Conservation (phyloP, 2,888 invertebrate species). For the Melanchra persicariae region DNA sequence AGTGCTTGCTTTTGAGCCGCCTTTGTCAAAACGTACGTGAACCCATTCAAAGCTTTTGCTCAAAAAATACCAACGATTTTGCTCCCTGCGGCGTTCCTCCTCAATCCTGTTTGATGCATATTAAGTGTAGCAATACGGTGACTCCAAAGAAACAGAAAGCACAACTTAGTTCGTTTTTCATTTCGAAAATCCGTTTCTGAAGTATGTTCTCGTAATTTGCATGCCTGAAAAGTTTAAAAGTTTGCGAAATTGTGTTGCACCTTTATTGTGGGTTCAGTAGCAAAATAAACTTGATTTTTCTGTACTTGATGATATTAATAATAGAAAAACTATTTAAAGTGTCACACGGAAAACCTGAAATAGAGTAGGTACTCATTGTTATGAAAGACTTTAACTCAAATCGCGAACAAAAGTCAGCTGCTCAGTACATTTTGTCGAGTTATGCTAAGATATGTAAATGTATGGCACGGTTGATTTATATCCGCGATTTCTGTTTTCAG, state of each 20-base stretch:
- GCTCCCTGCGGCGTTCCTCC: conserved; percentile 23
- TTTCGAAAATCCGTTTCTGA: conserved; percentile 62
- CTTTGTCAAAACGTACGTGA: conserved; percentile 16
- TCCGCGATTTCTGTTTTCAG: no score
- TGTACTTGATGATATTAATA: not conserved
- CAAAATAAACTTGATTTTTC: not conserved
- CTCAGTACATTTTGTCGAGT: no score
- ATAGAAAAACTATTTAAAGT: no score
- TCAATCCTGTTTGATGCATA: conserved; percentile 56
- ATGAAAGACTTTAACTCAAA: no score
- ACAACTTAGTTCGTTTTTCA: conserved; percentile 63
- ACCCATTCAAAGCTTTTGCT: conserved; percentile 5
- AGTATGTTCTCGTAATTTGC: conserved; percentile 62
- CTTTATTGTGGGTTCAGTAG: conserved; percentile 37
- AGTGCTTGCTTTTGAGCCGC: not conserved
- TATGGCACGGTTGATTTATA: no score
- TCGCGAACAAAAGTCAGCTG: no score
- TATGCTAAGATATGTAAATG: no score
- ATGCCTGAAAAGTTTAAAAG: conserved; percentile 55
- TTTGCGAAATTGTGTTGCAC: conserved; percentile 17
- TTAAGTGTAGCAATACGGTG: conserved; percentile 40
- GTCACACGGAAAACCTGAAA: no score
- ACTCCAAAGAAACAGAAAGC: conserved; percentile 39
- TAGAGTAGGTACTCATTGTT: no score
- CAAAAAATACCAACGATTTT: conserved; percentile 30